Base-by-base conservation (phyloP, 2,797 vertebrate species). In the Leptoclinus maculatus region DNA sequence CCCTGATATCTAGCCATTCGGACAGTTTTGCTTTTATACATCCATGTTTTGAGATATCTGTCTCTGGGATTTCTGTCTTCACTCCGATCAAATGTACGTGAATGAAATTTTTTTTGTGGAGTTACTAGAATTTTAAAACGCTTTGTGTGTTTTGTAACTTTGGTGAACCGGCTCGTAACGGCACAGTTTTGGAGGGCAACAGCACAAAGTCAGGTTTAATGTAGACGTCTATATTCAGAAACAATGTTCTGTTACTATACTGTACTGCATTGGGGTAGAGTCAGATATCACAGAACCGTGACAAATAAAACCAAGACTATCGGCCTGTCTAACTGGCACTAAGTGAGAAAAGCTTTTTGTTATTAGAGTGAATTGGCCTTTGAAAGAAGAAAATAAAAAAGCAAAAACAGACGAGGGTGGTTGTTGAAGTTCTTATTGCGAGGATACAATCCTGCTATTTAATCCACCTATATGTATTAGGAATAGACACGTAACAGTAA, bases 401-500 rank as follows among this genome's bases (percentile, higher is more conserved):
- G n/a, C 1, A 7, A 17, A 66, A 51, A 25, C 9, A 64, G 12
- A 4, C 13, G 0, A 34, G 7, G n/a, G 39, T 23, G 16, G 12
- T 21, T 62, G 43, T 21, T 53, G 23, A 65, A 62, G 62, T 53
- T 59, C 27, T 47, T 73, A 73, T 64, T 58, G 8, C 53, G 5
- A 34, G n/a, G 34, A 64, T 21, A 19, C 27, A 43, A 64, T 25
- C 38, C 59, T 23, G 12, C 41, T 34, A 51, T 80, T 58, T 21
- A 71, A 66, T 57, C 63, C 21, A 45, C 17, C 49, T 38, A 10
- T 21, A 71, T 49, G 41, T 63, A 12, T 32, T 62, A 19, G 57
- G 66, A 78, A 75, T 62, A 56, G 11, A 76, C 71, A 62, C 36
- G 47, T 19, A 80, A 47, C 47, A 58, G 17, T 82, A 76, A 84